A percentile compares a stretch with the other conserved stretches of the same genome.
Conservation (phyloP, 2,113 vertebrate genomes). For the Drymodes brunneopygia region DNA sequence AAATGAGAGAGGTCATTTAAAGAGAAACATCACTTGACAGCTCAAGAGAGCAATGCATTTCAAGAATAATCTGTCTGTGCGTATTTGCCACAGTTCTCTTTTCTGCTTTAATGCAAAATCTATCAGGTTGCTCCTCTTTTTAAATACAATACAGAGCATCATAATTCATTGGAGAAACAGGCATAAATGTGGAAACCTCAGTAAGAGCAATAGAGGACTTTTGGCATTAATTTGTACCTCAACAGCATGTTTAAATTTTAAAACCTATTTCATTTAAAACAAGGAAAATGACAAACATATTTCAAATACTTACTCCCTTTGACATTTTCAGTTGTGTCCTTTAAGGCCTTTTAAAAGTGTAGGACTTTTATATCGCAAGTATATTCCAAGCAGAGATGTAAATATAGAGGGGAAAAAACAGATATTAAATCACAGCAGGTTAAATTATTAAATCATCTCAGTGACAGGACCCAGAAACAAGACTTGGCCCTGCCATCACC, state of each 20-base stretch:
- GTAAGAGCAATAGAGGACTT: not conserved
- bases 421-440: not conserved
- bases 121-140: not conserved
- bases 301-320: not conserved
- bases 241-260: not conserved
- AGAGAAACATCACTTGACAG: not conserved
- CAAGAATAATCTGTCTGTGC: not conserved
- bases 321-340: not conserved
- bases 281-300: not conserved
- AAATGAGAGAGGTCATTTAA: constrained; percentile 34
- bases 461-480: not conserved
- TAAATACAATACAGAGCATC: not conserved
- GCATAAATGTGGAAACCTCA: not conserved
- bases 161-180: not conserved
- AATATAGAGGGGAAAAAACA: not conserved
- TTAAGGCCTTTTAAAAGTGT: not conserved
- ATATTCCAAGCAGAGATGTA: not conserved
- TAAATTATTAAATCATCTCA: not conserved
- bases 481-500: not conserved
- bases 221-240: not conserved
- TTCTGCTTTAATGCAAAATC: not conserved
- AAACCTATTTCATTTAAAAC: not conserved
- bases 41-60: not conserved
- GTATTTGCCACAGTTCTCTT: not conserved
- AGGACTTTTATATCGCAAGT: not conserved